phyloP scores from a whole-genome alignment of 1,140 invertebrate species.

The Lepidurus apus region DNA sequence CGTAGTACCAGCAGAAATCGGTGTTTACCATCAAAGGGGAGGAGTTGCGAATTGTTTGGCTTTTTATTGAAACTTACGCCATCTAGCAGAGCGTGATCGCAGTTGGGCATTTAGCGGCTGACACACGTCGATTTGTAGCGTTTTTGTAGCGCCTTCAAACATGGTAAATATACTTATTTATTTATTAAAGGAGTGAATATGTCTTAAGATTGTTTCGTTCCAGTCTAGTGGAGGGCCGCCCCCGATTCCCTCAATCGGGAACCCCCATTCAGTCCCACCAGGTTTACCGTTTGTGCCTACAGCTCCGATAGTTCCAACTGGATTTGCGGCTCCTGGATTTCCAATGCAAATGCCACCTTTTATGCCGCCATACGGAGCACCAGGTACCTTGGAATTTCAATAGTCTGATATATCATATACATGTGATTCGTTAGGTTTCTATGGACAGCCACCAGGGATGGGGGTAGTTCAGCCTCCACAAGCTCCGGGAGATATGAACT shows the following conservation, averaged over 20 bases:
- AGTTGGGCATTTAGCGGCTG: not conserved
- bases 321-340: not conserved
- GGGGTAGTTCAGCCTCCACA: not conserved
- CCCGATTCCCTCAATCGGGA: not conserved
- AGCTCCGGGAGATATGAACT: not conserved
- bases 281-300: not conserved
- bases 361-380: conserved; percentile 26
- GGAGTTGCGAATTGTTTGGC: too few relatives aligned
- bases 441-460: not conserved
- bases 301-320: conserved; percentile 24
- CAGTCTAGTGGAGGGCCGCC: conserved; percentile 30
- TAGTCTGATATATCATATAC: not conserved
- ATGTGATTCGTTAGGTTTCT: not conserved
- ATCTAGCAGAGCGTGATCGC: not conserved
- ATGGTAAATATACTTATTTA: conserved; percentile 22
- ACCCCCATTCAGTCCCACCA: not conserved
- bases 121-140: not conserved
- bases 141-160: not conserved
- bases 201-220: not conserved
- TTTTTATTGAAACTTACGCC: not conserved
- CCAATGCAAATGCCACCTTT: conserved; percentile 16
- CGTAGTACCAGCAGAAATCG: too few relatives aligned
- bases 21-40: too few relatives aligned
- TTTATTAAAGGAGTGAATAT: not conserved
- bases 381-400: not conserved